Base-by-base conservation (phyloP, 2,888 invertebrate species). In the Biston stratarius region DNA sequence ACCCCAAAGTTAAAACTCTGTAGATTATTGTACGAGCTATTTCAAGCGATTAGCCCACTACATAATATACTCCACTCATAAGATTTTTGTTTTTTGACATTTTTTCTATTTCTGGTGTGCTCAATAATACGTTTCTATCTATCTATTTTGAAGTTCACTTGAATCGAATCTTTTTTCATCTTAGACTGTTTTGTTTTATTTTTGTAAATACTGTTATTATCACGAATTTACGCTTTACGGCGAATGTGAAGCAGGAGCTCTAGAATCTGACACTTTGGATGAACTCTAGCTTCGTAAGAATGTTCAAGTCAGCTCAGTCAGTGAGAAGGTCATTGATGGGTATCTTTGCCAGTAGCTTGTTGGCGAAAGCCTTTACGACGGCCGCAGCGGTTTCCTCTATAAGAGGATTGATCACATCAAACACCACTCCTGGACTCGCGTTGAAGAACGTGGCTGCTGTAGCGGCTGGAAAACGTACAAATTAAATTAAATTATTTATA, bases 361-460 rank as follows among this genome's bases (percentile, higher is more conserved):
- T 95, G 55, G 94, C 84, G 74, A 95, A 92, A 1, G 95, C 94
- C 77, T 95, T 94, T 71, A 95, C 92, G 51, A 96, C 94, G 8
- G 95, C 95, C 0, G 95, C 94, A 0, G 94, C 91, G 0, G 96
- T 96, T 74, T 96, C 96, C 61, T 96, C 95, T 53, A 96, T 95
- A 47, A 96, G 95, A 0, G 96, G 96, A 80, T 94, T 95, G 47
- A 96, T 88, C 56, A 96, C 95, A 73, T 96, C 96, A 84, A 96
- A 86, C 5, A 96, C 95, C 9, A 95, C 88, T 59, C 95, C 91
- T 0, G 96, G 95, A 79, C 96, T 96, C 68, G 95, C 94, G 77
- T 96, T 96, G 94, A 96, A 96, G 92, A 96, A 96, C 6, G 94
- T 91, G 0, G 94, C 94, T n/a, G 96, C 96, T 42, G 96, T 94